Base-by-base conservation (phyloP, 2,797 vertebrate genomes). In the Chromobotia macracanthus region DNA sequence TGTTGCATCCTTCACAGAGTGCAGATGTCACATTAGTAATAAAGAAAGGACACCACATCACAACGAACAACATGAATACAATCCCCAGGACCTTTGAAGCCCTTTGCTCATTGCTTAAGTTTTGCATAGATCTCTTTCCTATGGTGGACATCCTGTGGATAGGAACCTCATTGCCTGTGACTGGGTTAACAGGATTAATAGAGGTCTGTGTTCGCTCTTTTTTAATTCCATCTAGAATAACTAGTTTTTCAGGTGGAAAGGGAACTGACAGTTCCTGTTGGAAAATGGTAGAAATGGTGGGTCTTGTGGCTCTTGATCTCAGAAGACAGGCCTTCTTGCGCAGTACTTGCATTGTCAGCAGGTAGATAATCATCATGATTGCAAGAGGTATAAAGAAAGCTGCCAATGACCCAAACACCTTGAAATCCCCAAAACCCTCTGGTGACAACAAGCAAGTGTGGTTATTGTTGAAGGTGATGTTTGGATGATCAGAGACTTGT, bases 11-110 rank as follows among this genome's bases (percentile, higher is more conserved):
- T 58, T 91, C 86, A 86, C 97, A 99, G 55, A 99, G 91, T 78
- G 93, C 97, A 7, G 95, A 96, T 50, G 95, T 95, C 87, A 99
- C 84, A 28, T 99, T 99, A 51, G 98, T 99, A 72, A 99, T 95
- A 83, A 99, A 99, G 87, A 99, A 99, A 0, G 98, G 98, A 77
- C 97, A 98, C 98, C 98, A 99, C 98, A 99, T 99, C 82, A 99
- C 86, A 65, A 99, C 92, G 77, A 99, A 99, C 79, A 99, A 92
- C 67, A 96, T 94, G 88, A 99, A 99, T 15, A 99, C 97, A 0
- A 99, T 98, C 60, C 97, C 98, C 16, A 99, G 87, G 70, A 99
- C 97, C 83, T 99, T 99, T 3, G 97, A 99, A 0, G 98, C 98
- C 13, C 97, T 94, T 88, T 99, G 96, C 90, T 99, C 98, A 0